A percentile compares a stretch with the other conserved stretches of the same genome.
phyloP scores from a whole-genome alignment of 1,140 invertebrate species.

The Frieseomelitta varia region DNA sequence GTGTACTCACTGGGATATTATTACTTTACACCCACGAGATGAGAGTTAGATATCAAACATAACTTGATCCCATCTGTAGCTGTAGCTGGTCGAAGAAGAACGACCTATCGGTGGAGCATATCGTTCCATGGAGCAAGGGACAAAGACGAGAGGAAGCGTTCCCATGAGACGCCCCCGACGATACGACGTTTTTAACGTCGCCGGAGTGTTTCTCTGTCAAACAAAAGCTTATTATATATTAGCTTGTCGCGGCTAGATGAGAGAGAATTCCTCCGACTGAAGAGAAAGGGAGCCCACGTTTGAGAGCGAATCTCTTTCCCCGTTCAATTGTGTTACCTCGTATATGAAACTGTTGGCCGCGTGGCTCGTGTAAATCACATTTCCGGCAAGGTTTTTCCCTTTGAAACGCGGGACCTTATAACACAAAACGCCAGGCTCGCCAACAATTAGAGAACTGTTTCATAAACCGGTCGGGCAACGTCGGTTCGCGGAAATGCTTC shows the following conservation, averaged over 20 bases:
- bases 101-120: neutral
- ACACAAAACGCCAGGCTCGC: neutral
- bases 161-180: slow-evolving; percentile 33
- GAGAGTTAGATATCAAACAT: no score
- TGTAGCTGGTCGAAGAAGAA: slow-evolving; percentile 39
- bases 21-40: no score
- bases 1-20: no score
- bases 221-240: slow-evolving; percentile 41
- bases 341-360: neutral
- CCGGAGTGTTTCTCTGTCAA: slow-evolving; percentile 6
- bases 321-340: neutral
- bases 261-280: slow-evolving; percentile 1
- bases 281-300: neutral
- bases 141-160: neutral
- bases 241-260: neutral
- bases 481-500: neutral
- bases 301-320: neutral
- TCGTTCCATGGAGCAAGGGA: neutral
- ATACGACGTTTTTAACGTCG: slow-evolving; percentile 27
- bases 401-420: neutral
- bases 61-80: no score
- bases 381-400: neutral
- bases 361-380: neutral
- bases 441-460: slow-evolving; percentile 16
- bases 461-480: neutral